These are phyloP conservation scores for Illadopsis cleaveri DNA, from an alignment of 2,113 vertebrate species.

Conservation along the genomic window DNA sequence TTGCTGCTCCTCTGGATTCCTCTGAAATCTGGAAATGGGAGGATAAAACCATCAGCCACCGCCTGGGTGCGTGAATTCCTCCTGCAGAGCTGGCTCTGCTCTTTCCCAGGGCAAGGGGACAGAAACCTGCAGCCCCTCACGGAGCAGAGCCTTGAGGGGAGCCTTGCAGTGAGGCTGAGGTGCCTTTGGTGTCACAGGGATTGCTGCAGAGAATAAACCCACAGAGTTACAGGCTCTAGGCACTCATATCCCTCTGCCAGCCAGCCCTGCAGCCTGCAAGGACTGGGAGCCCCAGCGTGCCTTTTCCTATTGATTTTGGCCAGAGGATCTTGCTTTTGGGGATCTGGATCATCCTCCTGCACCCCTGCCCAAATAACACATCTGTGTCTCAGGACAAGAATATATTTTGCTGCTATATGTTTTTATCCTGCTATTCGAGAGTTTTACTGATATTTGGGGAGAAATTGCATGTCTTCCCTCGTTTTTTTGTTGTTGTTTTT, in stretches of 20 bases:
- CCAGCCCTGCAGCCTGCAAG: neutral
- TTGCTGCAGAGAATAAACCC: neutral
- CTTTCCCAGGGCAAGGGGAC: neutral
- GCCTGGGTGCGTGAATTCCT: accelerated
- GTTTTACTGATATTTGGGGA: neutral
- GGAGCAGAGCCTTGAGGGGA: accelerated
- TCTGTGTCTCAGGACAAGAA: neutral
- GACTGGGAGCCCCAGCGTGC: accelerated
- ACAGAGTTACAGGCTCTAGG: neutral
- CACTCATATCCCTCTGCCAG: neutral
- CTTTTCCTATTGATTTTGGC: neutral
- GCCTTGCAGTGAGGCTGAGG: too few relatives aligned
- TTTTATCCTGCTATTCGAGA: accelerated
- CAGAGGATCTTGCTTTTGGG: neutral
- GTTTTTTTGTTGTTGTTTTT: accelerated
- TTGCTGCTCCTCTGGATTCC: neutral
- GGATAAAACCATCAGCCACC: neutral
- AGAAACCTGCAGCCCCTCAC: neutral
- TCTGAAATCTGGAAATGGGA: neutral
- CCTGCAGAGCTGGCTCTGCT: neutral
- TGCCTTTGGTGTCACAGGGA: neutral
- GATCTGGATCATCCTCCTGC: too few relatives aligned
- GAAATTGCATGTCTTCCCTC: neutral
- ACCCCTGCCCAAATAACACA: neutral
- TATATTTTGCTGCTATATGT: neutral